Base-by-base conservation (phyloP, 30 jellyfish, hydroid and myxozoan species). In the Mastigias papua region DNA sequence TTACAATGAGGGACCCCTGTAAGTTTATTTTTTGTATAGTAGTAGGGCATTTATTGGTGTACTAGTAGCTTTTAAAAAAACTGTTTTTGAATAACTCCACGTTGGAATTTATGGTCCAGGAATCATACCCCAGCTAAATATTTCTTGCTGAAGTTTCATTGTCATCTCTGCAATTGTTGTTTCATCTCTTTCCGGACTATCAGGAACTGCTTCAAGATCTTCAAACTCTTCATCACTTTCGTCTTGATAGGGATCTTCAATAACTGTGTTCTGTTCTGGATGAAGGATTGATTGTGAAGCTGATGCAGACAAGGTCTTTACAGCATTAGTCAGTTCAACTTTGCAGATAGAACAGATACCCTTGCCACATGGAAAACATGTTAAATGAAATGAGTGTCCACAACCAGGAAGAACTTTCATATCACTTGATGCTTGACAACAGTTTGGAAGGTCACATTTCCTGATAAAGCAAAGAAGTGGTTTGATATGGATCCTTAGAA, bases 231-330 rank as follows among this genome's bases (percentile, higher is more conserved):
- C 76, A 25, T 42, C 54, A 42, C 25, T 65, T 16, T 65, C 76
- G 13, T 65, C 76, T 32, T 65, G 32, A 65, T 65, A 32, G 37
- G 48, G 34, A 65, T 26, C 37, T 25, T 35, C 76, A 65, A 65
- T 35, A 65, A 17, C 35, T 65, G 76, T 23, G 22, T 15, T 35
- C 76, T 32, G 13, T 32, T 65, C 76, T 76, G 81, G 81, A 70
- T 70, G 34, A 54, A 70, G 81, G 32, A 70, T 70, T 26, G 81
- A 70, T 35, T 34, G 25, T 32, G 81, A 70, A 27, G 81, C 81
- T 7, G 61, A 26, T 32, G 48, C 81, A 70, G 81, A 70, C 50
- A 70, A 32, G 50, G 25, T 42, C 50, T 27, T 70, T 29, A 70
- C n/a, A 26, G 81, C 62, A 70, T 70, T 42, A 35, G 46, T 42